Conservation (phyloP, 2,797 vertebrate genomes). For the Lates japonicus region DNA sequence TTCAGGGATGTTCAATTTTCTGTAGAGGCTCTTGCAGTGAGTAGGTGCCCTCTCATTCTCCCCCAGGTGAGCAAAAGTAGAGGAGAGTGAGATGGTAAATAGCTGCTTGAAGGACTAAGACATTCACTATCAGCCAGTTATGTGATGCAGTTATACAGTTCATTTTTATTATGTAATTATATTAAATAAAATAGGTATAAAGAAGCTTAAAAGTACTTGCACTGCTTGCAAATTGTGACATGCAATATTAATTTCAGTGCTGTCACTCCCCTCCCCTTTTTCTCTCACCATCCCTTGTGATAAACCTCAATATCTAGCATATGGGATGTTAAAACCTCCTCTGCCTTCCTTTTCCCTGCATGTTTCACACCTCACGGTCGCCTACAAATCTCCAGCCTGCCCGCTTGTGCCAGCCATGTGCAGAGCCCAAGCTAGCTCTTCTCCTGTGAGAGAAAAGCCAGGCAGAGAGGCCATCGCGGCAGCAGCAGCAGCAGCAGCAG, state of each 20-base stretch:
- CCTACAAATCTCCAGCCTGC: slow-evolving; percentile 67
- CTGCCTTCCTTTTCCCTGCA: slow-evolving; percentile 37
- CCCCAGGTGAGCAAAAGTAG: slow-evolving; percentile 34
- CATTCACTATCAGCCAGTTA: slow-evolving; percentile 35
- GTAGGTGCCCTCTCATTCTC: slow-evolving; percentile 6
- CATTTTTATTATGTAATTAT: slow-evolving; percentile 32
- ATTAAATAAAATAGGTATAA: slow-evolving; percentile 30
- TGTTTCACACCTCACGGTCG: slow-evolving; percentile 51
- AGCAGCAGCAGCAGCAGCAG: slow-evolving; percentile 31
- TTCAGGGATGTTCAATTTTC: slow-evolving; percentile 57
- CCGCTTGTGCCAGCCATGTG: slow-evolving; percentile 45
- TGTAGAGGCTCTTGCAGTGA: slow-evolving; percentile 38
- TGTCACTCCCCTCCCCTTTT: neutral
- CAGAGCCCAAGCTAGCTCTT: slow-evolving; percentile 48
- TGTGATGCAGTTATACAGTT: slow-evolving; percentile 19
- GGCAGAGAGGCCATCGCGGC: slow-evolving; percentile 34
- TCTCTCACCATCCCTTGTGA: neutral
- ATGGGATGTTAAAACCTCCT: slow-evolving; percentile 56
- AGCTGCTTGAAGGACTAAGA: slow-evolving; percentile 30
- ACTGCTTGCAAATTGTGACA: slow-evolving; percentile 31
- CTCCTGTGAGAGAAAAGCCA: slow-evolving; percentile 42
- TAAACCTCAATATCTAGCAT: slow-evolving; percentile 31
- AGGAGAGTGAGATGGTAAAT: slow-evolving; percentile 43
- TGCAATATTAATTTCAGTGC: slow-evolving; percentile 42
- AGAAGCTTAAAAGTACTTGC: slow-evolving; percentile 34